phyloP scores from a whole-genome alignment of 37 sponge, comb jelly and placozoan genomes.

The Petrosia ficiformis region DNA sequence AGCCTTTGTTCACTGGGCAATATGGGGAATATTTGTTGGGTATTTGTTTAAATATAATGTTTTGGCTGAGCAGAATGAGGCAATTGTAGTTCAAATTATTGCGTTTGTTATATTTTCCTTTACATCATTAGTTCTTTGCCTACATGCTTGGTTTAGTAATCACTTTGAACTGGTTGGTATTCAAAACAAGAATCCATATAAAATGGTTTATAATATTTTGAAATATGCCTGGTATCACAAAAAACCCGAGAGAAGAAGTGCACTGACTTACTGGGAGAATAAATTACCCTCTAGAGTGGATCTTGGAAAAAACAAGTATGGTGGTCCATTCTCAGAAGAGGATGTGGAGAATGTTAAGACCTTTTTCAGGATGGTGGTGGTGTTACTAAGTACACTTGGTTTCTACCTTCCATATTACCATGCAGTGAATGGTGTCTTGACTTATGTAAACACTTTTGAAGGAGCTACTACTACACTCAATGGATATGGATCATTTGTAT shows the following conservation, averaged over 20 bases:
- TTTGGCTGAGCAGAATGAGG: not conserved
- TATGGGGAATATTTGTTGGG: not conserved
- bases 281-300: not conserved
- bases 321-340: not conserved
- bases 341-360: not conserved
- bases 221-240: slow-evolving; percentile 2
- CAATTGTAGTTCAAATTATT: not conserved
- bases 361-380: not conserved
- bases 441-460: not conserved
- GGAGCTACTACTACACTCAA: not conserved
- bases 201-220: not conserved
- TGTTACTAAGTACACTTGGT: not conserved
- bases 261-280: slow-evolving; percentile 7
- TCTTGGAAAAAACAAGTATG: slow-evolving; percentile 2
- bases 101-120: not conserved
- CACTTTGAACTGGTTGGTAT: not conserved
- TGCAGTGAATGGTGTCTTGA: not conserved
- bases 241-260: not conserved
- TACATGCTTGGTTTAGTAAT: not conserved
- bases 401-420: not conserved
- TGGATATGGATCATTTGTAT: not conserved
- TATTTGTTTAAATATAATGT: not conserved
- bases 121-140: not conserved
- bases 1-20: not conserved
- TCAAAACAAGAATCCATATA: not conserved